phyloP scores from a whole-genome alignment of 2,797 vertebrate genomes.

The Premnoplex brunnescens region DNA sequence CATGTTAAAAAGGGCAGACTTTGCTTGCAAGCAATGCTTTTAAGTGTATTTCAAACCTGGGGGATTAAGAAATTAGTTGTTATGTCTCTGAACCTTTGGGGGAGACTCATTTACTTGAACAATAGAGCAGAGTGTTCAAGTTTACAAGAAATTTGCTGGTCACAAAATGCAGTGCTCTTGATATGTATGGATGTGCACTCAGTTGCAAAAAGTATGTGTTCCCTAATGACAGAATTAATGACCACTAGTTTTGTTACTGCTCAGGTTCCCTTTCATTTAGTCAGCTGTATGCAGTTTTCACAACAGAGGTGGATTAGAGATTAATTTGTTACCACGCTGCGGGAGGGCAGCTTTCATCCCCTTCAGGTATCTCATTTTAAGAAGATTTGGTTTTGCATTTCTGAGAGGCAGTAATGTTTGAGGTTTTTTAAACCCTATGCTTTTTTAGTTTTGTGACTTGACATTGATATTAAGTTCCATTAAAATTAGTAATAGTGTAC shows the following conservation, averaged over 20 bases:
- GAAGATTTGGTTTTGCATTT: neutral
- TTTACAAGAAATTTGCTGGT: neutral
- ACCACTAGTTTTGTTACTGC: neutral
- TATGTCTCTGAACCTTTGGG: neutral
- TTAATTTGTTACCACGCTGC: neutral
- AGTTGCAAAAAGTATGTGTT: neutral
- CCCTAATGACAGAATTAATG: neutral
- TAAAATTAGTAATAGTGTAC: neutral
- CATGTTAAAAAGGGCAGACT: neutral
- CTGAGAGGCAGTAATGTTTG: neutral
- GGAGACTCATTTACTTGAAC: neutral
- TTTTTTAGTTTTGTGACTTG: neutral
- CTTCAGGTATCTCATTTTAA: neutral
- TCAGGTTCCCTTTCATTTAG: neutral
- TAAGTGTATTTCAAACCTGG: neutral
- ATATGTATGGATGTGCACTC: neutral
- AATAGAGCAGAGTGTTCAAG: neutral
- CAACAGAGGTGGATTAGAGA: neutral
- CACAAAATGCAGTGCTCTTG: neutral
- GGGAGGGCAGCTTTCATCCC: neutral
- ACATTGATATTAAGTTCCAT: neutral
- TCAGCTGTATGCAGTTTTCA: neutral
- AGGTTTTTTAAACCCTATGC: neutral
- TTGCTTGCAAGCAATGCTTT: neutral
- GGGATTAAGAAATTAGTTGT: neutral